Evolutionary conservation across 37 sponge, comb jelly and placozoan species (phyloP), one percentile per base, ranked within the genome.

Genomic region (Spongilla lacustris): DNA sequence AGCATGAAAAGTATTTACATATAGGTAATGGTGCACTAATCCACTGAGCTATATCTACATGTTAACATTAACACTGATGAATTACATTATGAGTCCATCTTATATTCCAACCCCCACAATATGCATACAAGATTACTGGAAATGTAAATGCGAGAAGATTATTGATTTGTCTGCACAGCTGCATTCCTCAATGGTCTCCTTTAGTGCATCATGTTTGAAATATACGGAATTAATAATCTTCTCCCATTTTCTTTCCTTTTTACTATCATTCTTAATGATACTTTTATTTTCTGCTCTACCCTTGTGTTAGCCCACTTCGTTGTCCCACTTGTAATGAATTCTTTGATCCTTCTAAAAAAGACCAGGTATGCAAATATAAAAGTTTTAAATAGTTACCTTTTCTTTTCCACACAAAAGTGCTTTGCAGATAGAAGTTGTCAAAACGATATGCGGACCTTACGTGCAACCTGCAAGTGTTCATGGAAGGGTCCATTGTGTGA

Each of bases 351-450:
- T 22, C 36, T 0, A 82, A 71, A 27, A 70, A 70, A 32, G 36
- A 82, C 12, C 82, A 82, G 82, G 82, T 82, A 28, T 58, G 58
- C 1, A 14, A 58, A 10, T 1, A 58, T 19, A 71, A 23, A 27
- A 13, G 4, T 74, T 11, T 74, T 74, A 35, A 76, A 23, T 74
- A 33, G 23, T 5, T 5, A 28, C 4, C 10, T 4, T 28, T 41
- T 21, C 8, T 35, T 35, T 25, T 38, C 21, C 33, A 35, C 19
- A 25, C 25, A 35, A 76, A 37, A 82, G 82, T 82, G 33, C 36
- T 82, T 82, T 32, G 17, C 46, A 19, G 82, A 82, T 68, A 69
- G 23, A 46, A 82, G 82, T 21, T 82, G 72, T 19, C 82, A 82
- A 71, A 71, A 71, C 27, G 82, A 82, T 32, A 71, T 82, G 36